Percentiles rank a stretch among this genome's conserved stretches.
These are phyloP conservation scores for Rutpela maculata DNA, from an alignment of 2,888 invertebrate species.

Conservation along the genomic window DNA sequence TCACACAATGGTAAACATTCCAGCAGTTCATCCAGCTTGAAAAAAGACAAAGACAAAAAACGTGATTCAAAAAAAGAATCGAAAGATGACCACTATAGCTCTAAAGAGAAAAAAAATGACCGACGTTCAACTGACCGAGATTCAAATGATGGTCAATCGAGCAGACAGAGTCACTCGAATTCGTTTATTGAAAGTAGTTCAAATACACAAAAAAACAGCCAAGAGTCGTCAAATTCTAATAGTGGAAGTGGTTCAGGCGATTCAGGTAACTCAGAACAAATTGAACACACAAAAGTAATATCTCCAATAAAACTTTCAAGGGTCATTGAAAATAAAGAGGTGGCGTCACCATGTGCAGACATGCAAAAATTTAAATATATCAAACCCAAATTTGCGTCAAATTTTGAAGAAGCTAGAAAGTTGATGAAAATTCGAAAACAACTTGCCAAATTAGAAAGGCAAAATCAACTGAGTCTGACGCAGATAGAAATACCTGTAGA, in stretches of 20 bases:
- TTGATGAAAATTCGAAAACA: constrained; percentile 82
- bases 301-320: constrained; percentile 24
- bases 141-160: constrained; percentile 83
- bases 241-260: constrained; percentile 61
- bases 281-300: constrained; percentile 51
- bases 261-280: constrained; percentile 68
- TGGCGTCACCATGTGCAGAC: constrained; percentile 28
- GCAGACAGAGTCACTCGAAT: constrained; percentile 69
- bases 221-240: constrained; percentile 56
- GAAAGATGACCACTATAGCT: constrained; percentile 84
- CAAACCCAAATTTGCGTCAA: constrained; percentile 83
- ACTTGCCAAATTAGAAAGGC: constrained; percentile 79
- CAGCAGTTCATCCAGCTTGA: constrained; percentile 48
- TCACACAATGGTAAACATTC: constrained; percentile 57
- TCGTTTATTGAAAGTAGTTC: constrained; percentile 72
- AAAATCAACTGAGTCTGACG: constrained; percentile 66
- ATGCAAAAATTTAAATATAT: constrained; percentile 67
- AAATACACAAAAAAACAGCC: constrained; percentile 58
- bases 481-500: constrained; percentile 50
- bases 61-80: constrained; percentile 66
- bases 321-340: constrained; percentile 40
- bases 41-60: constrained; percentile 63
- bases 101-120: constrained; percentile 79
- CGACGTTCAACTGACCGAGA: constrained; percentile 87
- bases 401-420: constrained; percentile 80